These are phyloP conservation scores for Trachemys scripta DNA, from an alignment of 2,113 vertebrate genomes.

Conservation along the genomic window DNA sequence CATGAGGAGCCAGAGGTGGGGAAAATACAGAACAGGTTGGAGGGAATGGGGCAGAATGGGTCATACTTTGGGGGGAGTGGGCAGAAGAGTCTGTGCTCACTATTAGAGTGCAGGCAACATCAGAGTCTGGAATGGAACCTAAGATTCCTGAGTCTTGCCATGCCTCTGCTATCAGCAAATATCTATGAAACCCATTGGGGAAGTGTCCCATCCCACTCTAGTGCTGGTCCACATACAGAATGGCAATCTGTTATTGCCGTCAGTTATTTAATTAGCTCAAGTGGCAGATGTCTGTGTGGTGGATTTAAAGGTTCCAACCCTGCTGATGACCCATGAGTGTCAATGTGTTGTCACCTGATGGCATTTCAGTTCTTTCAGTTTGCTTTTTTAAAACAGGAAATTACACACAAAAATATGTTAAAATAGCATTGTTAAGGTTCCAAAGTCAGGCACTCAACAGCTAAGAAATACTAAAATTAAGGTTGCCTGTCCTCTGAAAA, in stretches of 20 bases:
- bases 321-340: no score
- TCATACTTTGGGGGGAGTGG: not conserved
- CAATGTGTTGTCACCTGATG: no score
- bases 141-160: not conserved
- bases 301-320: not conserved
- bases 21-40: not conserved
- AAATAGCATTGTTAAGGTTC: no score
- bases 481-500: not conserved
- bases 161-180: not conserved
- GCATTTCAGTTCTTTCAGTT: no score
- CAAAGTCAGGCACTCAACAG: no score
- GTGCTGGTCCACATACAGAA: not conserved
- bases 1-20: accelerated
- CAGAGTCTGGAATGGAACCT: not conserved
- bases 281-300: not conserved
- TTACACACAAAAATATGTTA: no score
- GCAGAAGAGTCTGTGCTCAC: not conserved
- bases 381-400: no score
- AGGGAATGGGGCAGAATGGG: not conserved
- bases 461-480: not conserved
- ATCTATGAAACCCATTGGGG: not conserved
- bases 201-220: not conserved
- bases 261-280: not conserved
- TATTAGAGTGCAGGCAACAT: not conserved
- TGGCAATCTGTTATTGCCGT: not conserved